phyloP scores from a whole-genome alignment of 2,888 invertebrate species.

The Serrognathus titanus region DNA sequence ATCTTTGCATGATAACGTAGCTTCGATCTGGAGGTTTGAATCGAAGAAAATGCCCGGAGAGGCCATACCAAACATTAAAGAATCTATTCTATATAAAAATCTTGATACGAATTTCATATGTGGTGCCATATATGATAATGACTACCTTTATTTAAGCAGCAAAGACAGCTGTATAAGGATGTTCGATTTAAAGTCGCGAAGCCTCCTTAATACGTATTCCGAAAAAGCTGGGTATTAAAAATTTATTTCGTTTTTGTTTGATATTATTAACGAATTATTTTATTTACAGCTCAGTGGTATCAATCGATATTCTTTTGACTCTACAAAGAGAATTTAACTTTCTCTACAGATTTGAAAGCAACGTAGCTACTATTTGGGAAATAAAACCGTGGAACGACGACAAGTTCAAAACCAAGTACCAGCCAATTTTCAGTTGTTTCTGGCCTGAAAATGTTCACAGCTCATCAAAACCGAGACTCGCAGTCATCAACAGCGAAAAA shows the following conservation, averaged over 20 bases:
- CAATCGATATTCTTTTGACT: conserved; percentile 2
- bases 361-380: neutral
- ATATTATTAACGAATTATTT: neutral
- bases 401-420: neutral
- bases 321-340: neutral
- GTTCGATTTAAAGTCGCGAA: conserved; percentile 35
- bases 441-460: conserved; percentile 11
- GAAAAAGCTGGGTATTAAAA: neutral
- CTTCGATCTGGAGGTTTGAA: conserved; percentile 14
- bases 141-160: conserved; percentile 47
- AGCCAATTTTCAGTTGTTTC: conserved; percentile 12
- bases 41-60: conserved; percentile 14
- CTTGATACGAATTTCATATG: conserved; percentile 36
- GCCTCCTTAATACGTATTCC: conserved; percentile 1
- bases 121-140: conserved; percentile 48
- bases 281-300: conserved; percentile 1
- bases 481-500: conserved; percentile 30
- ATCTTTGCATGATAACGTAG: conserved; percentile 12
- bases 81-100: conserved; percentile 16
- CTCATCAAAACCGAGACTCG: conserved; percentile 3
- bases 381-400: neutral
- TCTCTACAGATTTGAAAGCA: conserved; percentile 4
- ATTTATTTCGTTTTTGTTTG: neutral
- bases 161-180: conserved; percentile 47
- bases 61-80: conserved; percentile 3